Base-by-base conservation (phyloP, 2,888 invertebrate species). In the Dasypolia templi region DNA sequence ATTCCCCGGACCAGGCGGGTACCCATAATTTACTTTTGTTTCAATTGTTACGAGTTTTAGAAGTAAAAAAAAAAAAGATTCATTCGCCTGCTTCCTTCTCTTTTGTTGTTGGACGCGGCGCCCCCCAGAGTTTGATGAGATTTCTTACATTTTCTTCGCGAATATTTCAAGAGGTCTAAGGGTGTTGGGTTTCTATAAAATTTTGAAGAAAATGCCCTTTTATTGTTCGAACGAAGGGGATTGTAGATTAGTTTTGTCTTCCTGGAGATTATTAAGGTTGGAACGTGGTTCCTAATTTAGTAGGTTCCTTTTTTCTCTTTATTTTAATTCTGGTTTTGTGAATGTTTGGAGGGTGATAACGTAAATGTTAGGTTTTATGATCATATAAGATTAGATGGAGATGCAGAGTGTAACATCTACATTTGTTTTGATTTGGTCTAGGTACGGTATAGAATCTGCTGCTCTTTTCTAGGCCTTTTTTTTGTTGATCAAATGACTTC, bases 1-100 rank as follows among this genome's bases (percentile, higher is more conserved):
- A 94, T 93, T 93, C 92, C 83, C 77, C 84, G 80, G 81, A 81
- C 90, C 91, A 84, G 86, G 89, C 88, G 78, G 86, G 75, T 77
- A 82, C 83, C 88, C 91, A 92, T 94, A 95, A 95, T 94, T 95
- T 95, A 95, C 94, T 93, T 95, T 95, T 94, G 94, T 95, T 95
- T 94, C 95, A 95, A 95, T 95, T 94, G 94, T 94, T 93, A 91
- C 87, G 90, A 94, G 91, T 93, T 92, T 91, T 86, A 88, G 91
- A 89, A 90, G 87, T 89, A 90, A 87, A 75, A 87, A 85, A 91
- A 89, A 91, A 89, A 87, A 91, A 92, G 92, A 95, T 94, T 94
- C 94, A 93, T 94, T 93, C 89, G 83, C 88, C 87, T 87, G 89
- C 84, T 90, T 90, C 90, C 91, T 88, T 78, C 85, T 86, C 87